phyloP scores from a whole-genome alignment of 2,113 vertebrate species.

The Crypturellus undulatus region DNA sequence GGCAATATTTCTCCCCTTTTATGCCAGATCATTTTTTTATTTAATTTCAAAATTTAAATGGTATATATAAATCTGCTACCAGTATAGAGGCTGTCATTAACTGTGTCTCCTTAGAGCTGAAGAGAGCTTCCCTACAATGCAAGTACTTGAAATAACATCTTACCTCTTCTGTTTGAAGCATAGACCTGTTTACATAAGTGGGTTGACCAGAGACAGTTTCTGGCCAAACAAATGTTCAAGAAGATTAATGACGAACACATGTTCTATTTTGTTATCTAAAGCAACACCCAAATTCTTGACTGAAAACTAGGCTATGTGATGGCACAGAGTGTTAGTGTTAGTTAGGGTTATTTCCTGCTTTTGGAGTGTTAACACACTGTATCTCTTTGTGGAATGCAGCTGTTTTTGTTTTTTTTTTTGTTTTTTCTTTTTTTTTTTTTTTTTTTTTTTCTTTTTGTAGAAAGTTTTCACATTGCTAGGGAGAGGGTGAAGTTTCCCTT shows the following conservation, averaged over 20 bases:
- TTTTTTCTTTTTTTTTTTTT: no score
- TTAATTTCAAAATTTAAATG: constrained; percentile 3
- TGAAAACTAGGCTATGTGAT: constrained; percentile 40
- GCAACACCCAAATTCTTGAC: constrained; percentile 31
- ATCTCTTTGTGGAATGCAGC: not conserved
- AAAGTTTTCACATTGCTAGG: not conserved
- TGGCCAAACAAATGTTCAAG: constrained; percentile 36
- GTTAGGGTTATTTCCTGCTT: constrained; percentile 2
- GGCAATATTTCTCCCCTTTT: not conserved
- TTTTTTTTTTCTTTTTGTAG: not conserved
- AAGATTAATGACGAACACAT: constrained; percentile 45
- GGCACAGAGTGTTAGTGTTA: not conserved
- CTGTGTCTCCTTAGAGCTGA: not conserved
- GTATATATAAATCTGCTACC: not conserved
- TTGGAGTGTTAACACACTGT: not conserved
- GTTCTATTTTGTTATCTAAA: constrained; percentile 51
- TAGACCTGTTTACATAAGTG: constrained; percentile 36
- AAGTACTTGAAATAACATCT: constrained; percentile 41
- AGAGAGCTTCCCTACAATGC: not conserved
- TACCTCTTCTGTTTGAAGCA: constrained; percentile 24
- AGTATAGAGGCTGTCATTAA: not conserved
- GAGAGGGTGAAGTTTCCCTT: not conserved
- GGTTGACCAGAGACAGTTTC: constrained; percentile 30
- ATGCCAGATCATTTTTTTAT: constrained; percentile 5
- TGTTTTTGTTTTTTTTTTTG: no score